Percentiles rank a stretch among this genome's conserved stretches.
Conservation (phyloP, 2,888 invertebrate genomes). For the Limnephilus rhombicus region DNA sequence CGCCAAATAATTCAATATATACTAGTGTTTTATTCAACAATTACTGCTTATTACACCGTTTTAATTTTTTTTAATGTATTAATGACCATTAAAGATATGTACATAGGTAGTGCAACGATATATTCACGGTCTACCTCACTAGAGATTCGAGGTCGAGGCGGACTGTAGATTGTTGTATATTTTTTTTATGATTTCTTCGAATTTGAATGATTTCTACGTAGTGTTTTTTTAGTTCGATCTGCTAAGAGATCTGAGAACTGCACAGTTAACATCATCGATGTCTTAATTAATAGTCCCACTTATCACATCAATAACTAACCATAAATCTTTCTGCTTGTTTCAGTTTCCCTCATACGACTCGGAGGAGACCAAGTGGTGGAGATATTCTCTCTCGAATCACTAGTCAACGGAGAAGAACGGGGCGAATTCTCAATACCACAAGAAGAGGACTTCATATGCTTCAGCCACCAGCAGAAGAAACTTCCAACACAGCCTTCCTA, state of each 20-base stretch:
- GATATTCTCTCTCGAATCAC: slow-evolving; percentile 59
- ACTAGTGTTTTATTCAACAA: no score
- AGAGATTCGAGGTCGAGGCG: no score
- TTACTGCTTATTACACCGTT: no score
- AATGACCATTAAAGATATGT: no score
- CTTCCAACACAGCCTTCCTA: slow-evolving; percentile 18
- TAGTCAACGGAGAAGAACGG: slow-evolving; percentile 56
- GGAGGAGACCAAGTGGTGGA: slow-evolving; percentile 27
- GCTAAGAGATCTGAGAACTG: background rate
- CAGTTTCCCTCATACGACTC: slow-evolving; percentile 49
- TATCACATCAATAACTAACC: background rate
- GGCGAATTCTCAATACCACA: slow-evolving; percentile 54
- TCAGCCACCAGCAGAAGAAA: slow-evolving; percentile 20
- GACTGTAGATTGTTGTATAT: no score
- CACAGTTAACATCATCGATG: background rate
- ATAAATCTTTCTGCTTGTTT: slow-evolving; percentile 47
- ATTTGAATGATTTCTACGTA: no score
- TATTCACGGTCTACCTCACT: no score
- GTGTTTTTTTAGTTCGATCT: background rate
- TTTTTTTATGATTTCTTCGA: no score
- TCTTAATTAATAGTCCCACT: background rate
- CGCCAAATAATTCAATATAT: no score
- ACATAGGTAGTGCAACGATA: no score
- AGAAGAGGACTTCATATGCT: slow-evolving; percentile 52
- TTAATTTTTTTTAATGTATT: no score